Evolutionary conservation across 1,140 invertebrate species (phyloP).

Genomic region (Gyrodactylus bullatarudis): DNA sequence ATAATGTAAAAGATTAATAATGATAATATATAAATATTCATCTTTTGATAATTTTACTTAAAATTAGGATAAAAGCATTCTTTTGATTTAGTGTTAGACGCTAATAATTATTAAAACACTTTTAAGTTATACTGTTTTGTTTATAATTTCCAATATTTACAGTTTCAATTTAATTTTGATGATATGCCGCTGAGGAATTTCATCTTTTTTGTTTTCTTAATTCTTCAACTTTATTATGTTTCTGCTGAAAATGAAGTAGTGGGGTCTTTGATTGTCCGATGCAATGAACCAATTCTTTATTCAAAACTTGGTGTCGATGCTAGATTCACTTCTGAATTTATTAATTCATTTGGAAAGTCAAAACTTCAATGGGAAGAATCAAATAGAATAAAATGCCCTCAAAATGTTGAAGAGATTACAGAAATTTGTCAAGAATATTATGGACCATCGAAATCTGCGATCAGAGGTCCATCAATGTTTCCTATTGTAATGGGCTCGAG

Average conservation of each 20-base stretch:
- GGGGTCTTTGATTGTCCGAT: too few species aligned
- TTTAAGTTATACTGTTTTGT: background rate
- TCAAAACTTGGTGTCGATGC: background rate
- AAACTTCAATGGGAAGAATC: background rate
- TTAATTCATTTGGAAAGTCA: background rate
- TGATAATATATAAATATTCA: too few species aligned
- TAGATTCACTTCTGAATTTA: background rate
- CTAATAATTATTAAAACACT: background rate
- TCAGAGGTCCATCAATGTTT: background rate
- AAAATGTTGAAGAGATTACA: background rate
- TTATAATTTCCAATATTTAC: background rate
- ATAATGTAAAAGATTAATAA: too few species aligned
- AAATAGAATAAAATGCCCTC: background rate
- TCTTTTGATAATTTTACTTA: too few species aligned
- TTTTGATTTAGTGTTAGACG: too few species aligned
- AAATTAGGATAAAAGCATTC: too few species aligned
- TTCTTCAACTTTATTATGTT: too few species aligned
- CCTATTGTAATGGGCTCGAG: background rate
- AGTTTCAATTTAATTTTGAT: background rate
- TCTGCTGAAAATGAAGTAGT: too few species aligned
- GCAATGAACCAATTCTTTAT: too few species aligned
- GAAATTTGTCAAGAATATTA: background rate
- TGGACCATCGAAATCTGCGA: background rate
- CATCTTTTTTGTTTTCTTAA: too few species aligned
- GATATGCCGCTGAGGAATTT: background rate